phyloP scores from a whole-genome alignment of 2,888 invertebrate species.

The Sphecodes monilicornis region DNA sequence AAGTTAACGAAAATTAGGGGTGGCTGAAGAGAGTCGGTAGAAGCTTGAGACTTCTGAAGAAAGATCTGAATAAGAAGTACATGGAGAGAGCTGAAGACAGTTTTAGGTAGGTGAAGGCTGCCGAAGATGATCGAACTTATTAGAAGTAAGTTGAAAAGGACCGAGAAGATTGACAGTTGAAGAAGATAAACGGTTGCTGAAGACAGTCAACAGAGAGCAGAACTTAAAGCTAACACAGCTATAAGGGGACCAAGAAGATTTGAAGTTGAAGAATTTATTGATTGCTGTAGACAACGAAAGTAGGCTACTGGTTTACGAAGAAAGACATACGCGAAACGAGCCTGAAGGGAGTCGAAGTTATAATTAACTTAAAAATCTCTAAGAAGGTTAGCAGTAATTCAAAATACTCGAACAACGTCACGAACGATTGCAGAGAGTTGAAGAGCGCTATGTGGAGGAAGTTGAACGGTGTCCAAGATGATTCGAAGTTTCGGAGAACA shows the following conservation, averaged over 20 bases:
- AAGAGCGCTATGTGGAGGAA: neutral
- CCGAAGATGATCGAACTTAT: too few relatives aligned
- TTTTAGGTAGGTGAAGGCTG: too few relatives aligned
- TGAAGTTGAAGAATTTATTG: too few relatives aligned
- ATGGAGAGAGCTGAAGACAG: too few relatives aligned
- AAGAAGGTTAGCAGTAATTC: neutral
- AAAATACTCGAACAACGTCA: neutral
- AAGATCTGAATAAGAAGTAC: too few relatives aligned
- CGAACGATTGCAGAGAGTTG: neutral
- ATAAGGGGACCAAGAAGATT: too few relatives aligned
- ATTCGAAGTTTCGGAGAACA: neutral
- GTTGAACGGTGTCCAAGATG: neutral
- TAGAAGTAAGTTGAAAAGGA: too few relatives aligned
- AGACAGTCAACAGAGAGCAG: too few relatives aligned
- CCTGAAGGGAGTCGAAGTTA: neutral
- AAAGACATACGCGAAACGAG: neutral
- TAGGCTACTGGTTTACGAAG: neutral
- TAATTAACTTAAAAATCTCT: neutral
- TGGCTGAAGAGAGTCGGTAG: neutral
- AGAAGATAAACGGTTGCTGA: too few relatives aligned
- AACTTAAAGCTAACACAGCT: too few relatives aligned
- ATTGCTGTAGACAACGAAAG: too few relatives aligned
- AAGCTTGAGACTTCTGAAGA: neutral
- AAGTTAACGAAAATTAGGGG: neutral
- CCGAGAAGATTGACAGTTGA: too few relatives aligned